Percentiles rank a stretch among this genome's conserved stretches.
Evolutionary conservation across 1,140 invertebrate species (phyloP).

Genomic region (Homarus americanus): DNA sequence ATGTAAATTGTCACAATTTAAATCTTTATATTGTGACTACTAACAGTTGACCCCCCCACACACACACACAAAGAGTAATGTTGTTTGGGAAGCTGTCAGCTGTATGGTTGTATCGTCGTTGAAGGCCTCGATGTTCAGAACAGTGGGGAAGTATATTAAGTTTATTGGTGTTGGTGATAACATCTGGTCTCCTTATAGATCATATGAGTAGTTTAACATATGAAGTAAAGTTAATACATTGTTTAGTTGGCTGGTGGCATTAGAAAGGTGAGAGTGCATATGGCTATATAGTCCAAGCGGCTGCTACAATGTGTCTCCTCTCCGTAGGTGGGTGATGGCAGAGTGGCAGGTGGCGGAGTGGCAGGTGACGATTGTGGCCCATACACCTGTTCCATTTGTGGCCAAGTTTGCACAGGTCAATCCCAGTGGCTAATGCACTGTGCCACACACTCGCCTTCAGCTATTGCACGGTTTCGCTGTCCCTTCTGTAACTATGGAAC

Average conservation of each 20-base stretch:
- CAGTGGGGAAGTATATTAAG: not conserved
- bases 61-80: too few relatives aligned
- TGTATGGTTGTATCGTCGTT: not conserved
- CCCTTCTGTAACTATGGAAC: slow-evolving; percentile 65
- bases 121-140: not conserved
- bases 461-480: slow-evolving; percentile 51
- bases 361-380: slow-evolving; percentile 43
- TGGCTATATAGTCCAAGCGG: slow-evolving; percentile 19
- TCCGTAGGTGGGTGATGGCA: slow-evolving; percentile 68
- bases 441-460: slow-evolving; percentile 57
- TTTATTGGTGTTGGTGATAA: too few relatives aligned
- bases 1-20: too few relatives aligned
- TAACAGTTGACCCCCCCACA: too few relatives aligned
- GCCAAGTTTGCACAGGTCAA: slow-evolving; percentile 42
- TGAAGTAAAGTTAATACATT: not conserved
- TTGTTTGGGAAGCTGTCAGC: too few relatives aligned
- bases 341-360: slow-evolving; percentile 58
- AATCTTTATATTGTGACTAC: too few relatives aligned
- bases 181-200: not conserved
- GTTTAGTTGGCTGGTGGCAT: not conserved
- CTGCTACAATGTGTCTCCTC: slow-evolving; percentile 72
- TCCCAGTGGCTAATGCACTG: slow-evolving; percentile 56
- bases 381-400: slow-evolving; percentile 61
- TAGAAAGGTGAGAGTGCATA: not conserved
- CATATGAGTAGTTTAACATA: not conserved